Percentiles rank a stretch among this genome's conserved stretches.
These are phyloP conservation scores for Sapajus apella DNA, from an alignment of 2,113 vertebrate species.

Conservation along the genomic window DNA sequence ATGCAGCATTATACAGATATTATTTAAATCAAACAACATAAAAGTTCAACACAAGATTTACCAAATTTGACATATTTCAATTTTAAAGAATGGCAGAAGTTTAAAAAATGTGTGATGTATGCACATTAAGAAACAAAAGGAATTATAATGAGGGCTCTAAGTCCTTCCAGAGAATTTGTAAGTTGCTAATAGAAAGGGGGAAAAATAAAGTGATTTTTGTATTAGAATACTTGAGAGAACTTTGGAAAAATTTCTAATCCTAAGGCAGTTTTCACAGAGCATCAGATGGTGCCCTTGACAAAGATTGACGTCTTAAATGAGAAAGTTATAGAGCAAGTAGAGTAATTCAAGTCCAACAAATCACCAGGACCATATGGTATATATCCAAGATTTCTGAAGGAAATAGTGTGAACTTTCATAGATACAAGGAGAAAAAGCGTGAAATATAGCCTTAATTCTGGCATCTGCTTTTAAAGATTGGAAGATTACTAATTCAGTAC, in stretches of 20 bases:
- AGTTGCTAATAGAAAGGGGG: not conserved
- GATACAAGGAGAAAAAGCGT: conserved; percentile 50
- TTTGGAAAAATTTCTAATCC: conserved; percentile 59
- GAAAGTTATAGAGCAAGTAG: conserved; percentile 65
- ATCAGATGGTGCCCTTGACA: conserved; percentile 73
- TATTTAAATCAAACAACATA: not conserved
- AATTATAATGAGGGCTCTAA: not conserved
- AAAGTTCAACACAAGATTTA: not conserved
- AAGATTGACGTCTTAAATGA: conserved; percentile 70
- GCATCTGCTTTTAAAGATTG: conserved; percentile 71
- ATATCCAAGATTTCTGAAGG: conserved; percentile 79
- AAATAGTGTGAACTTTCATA: conserved; percentile 80
- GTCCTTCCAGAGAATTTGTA: not conserved
- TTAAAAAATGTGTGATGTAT: not conserved
- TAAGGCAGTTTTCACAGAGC: conserved; percentile 68
- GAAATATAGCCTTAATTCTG: conserved; percentile 75
- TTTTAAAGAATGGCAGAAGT: not conserved
- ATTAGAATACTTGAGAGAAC: conserved; percentile 29
- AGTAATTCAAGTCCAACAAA: conserved; percentile 77
- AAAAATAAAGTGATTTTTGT: conserved; percentile 33
- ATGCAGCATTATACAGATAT: not conserved
- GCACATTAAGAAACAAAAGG: not conserved
- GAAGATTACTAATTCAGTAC: conserved; percentile 58
- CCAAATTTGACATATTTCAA: not conserved
- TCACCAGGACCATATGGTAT: conserved; percentile 82